Base-by-base conservation (phyloP, 1,140 invertebrate genomes). In the Zaprionus lachaisei region DNA sequence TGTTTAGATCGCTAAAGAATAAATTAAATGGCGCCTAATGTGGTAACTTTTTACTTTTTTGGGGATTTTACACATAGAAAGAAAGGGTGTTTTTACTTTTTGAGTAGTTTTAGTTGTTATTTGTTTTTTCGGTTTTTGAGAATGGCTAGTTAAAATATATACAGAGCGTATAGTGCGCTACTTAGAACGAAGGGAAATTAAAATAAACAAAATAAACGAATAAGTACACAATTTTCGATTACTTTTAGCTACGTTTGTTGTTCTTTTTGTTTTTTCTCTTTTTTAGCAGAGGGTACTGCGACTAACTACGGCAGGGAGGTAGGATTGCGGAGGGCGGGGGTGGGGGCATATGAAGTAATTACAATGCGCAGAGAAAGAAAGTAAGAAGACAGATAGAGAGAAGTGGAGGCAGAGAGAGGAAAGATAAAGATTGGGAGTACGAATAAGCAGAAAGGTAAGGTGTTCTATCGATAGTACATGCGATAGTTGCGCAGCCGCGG, bases 201-300 rank as follows among this genome's bases (percentile, higher is more conserved):
- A 83, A 76, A 4, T 24, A 24, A 71, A 83, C 79, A 79, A 80
- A 66, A 51, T 51, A 51, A 81, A 87, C 84, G 69, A 89, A 89
- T 87, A 87, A 87, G 84, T 87, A 87, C 84, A 87, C 74, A 71
- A 81, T 89, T 87, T 77, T 80, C 76, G 66, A 89, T 84, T 79
- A 85, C 73, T 68, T 84, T 80, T 85, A 85, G 72, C 82, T 81
- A 83, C 60, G 47, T 24, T 47, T 47, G n/a, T 47, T 47, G 20
- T 51, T 51, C 22, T 14, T 51, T 14, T 51, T 49, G n/a, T n/a
- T 22, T 24, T 20, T 24, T 11, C 47, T 14, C 20, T 51, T 51
- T 51, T 70, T 77, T 83, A 81, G 78, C 58, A 61, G 44, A 24
- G 51, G 58, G 11, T n/a, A n/a, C 70, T 77, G 75, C 75, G 62